Percentiles rank a stretch among this genome's conserved stretches.
These are phyloP conservation scores for Heteromormyrus szaboi DNA, from an alignment of 2,797 vertebrate genomes.

Conservation along the genomic window DNA sequence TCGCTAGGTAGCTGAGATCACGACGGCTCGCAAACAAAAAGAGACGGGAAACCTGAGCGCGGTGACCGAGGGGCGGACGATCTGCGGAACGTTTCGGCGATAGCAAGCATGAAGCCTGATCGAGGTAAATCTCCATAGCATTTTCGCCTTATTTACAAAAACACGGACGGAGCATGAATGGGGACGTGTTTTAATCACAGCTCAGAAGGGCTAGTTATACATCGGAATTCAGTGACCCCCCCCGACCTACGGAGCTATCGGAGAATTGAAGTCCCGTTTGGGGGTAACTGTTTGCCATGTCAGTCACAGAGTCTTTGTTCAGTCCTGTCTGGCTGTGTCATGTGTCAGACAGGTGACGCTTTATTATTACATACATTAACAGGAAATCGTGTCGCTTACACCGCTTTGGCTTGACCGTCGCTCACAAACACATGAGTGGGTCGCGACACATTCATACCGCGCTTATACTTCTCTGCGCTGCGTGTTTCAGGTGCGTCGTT, in stretches of 20 bases:
- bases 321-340: not conserved
- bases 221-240: conserved; percentile 16
- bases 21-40: not conserved
- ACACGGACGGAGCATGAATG: not conserved
- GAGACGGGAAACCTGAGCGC: not conserved
- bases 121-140: conserved; percentile 70
- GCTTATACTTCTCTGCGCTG: not conserved
- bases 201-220: not conserved
- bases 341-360: not conserved
- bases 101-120: conserved; percentile 81
- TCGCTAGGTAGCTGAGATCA: not conserved
- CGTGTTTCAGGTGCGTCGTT: not conserved
- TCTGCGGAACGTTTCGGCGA: conserved; percentile 49
- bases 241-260: not conserved
- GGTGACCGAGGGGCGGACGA: not conserved
- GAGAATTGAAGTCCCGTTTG: not conserved
- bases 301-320: not conserved
- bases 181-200: conserved; percentile 6
- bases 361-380: not conserved
- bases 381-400: not conserved
- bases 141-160: not conserved
- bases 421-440: not conserved
- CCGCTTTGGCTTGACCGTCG: not conserved
- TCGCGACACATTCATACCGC: not conserved
- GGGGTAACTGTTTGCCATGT: not conserved